Evolutionary conservation across 2,888 invertebrate species (phyloP).

Genomic region (Colostygia pectinataria): DNA sequence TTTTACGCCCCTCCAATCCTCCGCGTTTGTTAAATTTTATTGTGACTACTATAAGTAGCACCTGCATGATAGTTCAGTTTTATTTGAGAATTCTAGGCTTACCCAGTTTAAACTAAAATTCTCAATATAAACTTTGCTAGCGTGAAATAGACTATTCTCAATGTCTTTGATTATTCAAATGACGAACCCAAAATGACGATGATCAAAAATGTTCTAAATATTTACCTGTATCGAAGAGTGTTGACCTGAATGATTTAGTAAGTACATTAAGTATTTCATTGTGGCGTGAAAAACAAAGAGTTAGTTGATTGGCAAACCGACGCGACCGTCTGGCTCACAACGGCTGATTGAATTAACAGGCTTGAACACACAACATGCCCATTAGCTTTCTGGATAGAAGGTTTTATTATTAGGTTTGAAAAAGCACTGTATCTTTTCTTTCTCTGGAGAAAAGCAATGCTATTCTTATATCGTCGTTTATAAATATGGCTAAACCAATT

Average conservation of each 20-base stretch:
- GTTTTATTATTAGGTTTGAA: slow-evolving; percentile 14
- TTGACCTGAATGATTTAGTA: slow-evolving; percentile 28
- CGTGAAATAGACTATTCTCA: no score
- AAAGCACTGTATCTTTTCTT: not conserved
- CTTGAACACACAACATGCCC: slow-evolving; percentile 72
- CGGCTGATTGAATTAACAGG: slow-evolving; percentile 76
- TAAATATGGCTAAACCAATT: no score
- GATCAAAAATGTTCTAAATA: slow-evolving; percentile 10
- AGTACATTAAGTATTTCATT: slow-evolving; percentile 51
- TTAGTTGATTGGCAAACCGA: slow-evolving; percentile 59
- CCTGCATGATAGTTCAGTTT: no score
- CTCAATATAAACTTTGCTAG: no score
- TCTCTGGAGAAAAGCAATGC: not conserved
- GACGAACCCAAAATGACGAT: not conserved
- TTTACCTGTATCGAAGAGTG: slow-evolving; percentile 18
- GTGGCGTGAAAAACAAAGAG: slow-evolving; percentile 63
- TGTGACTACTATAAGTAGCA: no score
- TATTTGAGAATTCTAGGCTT: no score
- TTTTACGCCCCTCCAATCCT: no score
- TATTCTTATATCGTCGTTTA: no score
- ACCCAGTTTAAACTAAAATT: no score
- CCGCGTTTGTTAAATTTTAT: no score
- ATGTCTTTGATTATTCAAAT: no score
- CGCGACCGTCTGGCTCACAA: slow-evolving; percentile 45
- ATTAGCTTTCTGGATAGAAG: slow-evolving; percentile 61